A percentile compares a stretch with the other conserved stretches of the same genome.
Conservation (phyloP, 2,797 vertebrate species). For the Argya squamiceps region DNA sequence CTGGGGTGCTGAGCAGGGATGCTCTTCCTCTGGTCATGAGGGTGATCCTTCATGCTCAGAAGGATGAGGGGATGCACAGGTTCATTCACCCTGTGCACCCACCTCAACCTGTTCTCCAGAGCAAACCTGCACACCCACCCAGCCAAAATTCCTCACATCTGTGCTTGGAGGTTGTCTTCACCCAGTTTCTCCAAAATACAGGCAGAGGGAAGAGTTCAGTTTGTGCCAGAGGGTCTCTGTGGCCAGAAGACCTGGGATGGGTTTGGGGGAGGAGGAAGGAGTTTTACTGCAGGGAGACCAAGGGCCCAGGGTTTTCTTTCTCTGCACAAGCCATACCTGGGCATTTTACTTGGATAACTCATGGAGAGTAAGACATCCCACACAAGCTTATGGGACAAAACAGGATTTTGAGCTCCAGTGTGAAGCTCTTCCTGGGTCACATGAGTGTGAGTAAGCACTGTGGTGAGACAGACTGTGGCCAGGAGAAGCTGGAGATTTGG, state of each 20-base stretch:
- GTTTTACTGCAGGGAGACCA: background rate
- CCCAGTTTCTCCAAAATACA: background rate
- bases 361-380: background rate
- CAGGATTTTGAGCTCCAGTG: background rate
- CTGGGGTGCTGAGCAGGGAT: background rate
- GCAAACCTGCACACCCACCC: background rate
- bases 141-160: background rate
- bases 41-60: background rate
- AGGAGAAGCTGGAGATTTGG: background rate
- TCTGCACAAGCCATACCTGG: background rate
- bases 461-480: background rate
- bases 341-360: background rate
- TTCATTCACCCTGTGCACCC: fast-evolving
- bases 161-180: background rate
- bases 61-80: background rate
- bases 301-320: background rate
- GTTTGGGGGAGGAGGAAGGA: background rate
- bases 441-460: background rate
- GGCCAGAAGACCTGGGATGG: background rate
- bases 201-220: fast-evolving
- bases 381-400: background rate
- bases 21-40: background rate
- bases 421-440: background rate
- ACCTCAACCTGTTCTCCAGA: background rate
- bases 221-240: background rate